Evolutionary conservation across 2,888 invertebrate genomes (phyloP), one percentile per base, ranked within the genome.

Genomic region (Patella depressa): DNA sequence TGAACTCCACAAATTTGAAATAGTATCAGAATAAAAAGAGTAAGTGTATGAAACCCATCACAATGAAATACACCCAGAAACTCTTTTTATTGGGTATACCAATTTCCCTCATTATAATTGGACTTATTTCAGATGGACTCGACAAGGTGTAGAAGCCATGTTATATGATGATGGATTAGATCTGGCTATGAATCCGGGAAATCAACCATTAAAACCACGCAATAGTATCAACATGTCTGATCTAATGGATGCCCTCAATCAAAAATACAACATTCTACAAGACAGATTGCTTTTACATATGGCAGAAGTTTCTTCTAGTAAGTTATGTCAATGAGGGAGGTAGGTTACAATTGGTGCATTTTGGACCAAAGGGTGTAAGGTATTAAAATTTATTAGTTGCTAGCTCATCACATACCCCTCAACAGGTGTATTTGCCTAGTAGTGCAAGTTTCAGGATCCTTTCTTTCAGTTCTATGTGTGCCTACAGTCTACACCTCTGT

Each of bases 81-180:
- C 45, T 9, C 9, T 45, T 45, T 45, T 7, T 45, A 45, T 45
- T 45, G 45, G 45, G 45, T 45, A 45, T 9, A 45, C 45, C 5
- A 45, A 5, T 7, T 0, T 45, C 7, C 45, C 45, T 45, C 9
- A 45, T 45, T 45, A 45, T 45, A 45, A 45, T 1, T 45, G 45
- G 65, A 65, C 24, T 24, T 69, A 34, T 24, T 76, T 5, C 55
- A 89, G 89, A 73, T 90, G 89, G 90, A 87, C 88, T 74, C 81
- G 78, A n/a, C 85, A 87, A 34, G 90, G 90, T 7, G 70, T 90
- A 45, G 88, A 85, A 75, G 86, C 87, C 65, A 84, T 90, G 84
- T 81, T 90, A 74, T 85, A 84, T 83, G 86, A 88, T 82, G 88
- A 89, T 81, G 89, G 87, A 14, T 74, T 84, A 24, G 88, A 88